Percentiles rank a stretch among this genome's conserved stretches.
phyloP scores from a whole-genome alignment of 2,797 vertebrate species.

The Borostomias antarcticus region DNA sequence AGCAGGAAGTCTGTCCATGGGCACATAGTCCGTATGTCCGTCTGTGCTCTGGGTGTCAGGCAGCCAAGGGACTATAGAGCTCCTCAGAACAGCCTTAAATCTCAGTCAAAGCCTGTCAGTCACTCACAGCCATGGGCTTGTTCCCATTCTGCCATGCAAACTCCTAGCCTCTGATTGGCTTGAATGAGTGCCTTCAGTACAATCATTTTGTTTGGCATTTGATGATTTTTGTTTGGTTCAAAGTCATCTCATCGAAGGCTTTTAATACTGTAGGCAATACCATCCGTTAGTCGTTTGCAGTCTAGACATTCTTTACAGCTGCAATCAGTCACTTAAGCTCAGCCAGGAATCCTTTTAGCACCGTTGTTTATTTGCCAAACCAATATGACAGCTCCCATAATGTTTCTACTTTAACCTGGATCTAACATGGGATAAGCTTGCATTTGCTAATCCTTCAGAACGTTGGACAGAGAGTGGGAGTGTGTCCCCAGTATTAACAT shows the following conservation, averaged over 20 bases:
- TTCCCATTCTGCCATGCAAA: background rate
- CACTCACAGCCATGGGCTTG: background rate
- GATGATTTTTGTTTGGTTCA: background rate
- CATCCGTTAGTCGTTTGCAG: background rate
- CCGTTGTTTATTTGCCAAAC: background rate
- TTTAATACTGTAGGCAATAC: background rate
- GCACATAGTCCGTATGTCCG: no score
- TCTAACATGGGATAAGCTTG: background rate
- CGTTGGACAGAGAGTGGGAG: constrained; percentile 17
- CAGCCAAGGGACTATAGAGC: background rate
- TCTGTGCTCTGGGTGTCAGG: background rate
- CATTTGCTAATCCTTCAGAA: constrained; percentile 9
- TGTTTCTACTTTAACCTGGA: background rate
- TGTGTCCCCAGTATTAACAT: constrained; percentile 24
- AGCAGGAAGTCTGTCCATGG: background rate
- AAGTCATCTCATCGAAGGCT: constrained; percentile 1
- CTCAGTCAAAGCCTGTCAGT: background rate
- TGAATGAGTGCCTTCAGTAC: background rate
- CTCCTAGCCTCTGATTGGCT: background rate
- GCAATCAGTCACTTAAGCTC: background rate
- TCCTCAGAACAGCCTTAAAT: background rate
- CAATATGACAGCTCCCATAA: constrained; percentile 3
- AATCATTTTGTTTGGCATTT: background rate
- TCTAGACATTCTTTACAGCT: background rate
- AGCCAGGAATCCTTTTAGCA: background rate